Evolutionary conservation across 2,797 vertebrate species (phyloP).

Genomic region (Chaetophractus vellerosus): DNA sequence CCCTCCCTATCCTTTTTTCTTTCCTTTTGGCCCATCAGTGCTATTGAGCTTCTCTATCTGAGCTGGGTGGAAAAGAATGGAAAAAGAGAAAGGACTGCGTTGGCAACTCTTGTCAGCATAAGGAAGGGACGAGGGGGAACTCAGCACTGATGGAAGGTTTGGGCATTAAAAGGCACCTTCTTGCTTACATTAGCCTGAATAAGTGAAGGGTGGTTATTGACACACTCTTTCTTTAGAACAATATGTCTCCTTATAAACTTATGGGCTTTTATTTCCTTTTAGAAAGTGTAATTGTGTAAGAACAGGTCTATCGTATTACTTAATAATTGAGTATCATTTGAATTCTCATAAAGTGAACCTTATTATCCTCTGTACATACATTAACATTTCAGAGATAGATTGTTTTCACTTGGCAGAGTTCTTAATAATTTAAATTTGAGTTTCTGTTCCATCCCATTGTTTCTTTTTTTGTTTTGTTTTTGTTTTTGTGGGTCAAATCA

Average conservation of each 20-base stretch:
- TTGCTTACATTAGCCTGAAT: accelerated
- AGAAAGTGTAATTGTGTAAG: neutral
- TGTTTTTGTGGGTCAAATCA: neutral
- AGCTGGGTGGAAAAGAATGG: neutral
- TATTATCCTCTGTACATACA: accelerated
- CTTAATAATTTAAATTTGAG: neutral
- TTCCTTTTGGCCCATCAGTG: neutral
- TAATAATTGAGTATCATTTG: neutral
- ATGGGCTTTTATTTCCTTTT: neutral
- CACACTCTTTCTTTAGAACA: neutral
- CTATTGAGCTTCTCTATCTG: neutral
- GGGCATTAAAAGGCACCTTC: accelerated
- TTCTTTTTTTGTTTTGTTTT: neutral
- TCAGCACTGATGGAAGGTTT: neutral
- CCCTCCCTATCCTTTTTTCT: neutral
- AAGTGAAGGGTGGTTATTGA: too few relatives aligned
- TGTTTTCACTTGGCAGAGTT: neutral
- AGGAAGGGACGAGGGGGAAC: accelerated
- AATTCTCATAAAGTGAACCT: neutral
- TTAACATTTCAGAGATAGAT: neutral
- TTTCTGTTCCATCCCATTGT: neutral
- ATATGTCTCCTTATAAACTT: neutral
- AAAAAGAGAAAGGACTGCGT: accelerated
- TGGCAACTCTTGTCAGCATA: accelerated
- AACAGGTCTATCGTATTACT: neutral